A percentile compares a stretch with the other conserved stretches of the same genome.
Conservation (phyloP, 2,113 vertebrate species). For the Mus pahari region DNA sequence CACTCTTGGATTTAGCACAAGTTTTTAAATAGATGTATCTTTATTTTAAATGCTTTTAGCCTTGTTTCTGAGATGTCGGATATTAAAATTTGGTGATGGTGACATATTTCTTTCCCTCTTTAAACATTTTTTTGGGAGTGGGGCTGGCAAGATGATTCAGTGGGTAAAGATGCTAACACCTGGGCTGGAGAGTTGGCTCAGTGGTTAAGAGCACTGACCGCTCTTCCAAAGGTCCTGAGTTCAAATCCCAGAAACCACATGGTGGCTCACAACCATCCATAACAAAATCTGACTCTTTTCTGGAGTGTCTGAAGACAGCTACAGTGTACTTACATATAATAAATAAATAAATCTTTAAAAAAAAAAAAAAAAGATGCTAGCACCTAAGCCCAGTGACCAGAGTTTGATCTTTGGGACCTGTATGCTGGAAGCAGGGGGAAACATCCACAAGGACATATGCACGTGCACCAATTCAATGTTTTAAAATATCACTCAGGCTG, state of each 20-base stretch:
- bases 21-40: not conserved
- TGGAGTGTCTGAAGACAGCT: too few species aligned
- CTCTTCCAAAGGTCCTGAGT: too few species aligned
- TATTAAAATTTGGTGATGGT: conserved; percentile 54
- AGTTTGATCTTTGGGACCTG: not conserved
- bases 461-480: not conserved
- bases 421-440: not conserved
- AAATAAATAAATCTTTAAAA: too few species aligned
- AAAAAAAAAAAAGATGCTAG: too few species aligned
- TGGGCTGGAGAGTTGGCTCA: too few species aligned
- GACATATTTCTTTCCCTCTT: conserved; percentile 44
- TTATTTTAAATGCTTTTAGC: conserved; percentile 51
- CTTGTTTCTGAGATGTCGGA: conserved; percentile 51
- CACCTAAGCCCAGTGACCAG: not conserved
- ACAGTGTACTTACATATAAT: too few species aligned
- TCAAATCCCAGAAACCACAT: too few species aligned
- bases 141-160: not conserved
- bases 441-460: not conserved
- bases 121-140: not conserved
- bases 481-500: too few species aligned
- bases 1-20: not conserved
- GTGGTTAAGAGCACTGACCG: too few species aligned
- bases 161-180: not conserved
- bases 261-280: too few species aligned
- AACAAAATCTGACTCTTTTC: too few species aligned